Evolutionary conservation across 1,140 invertebrate genomes (phyloP), one percentile per base, ranked within the genome.

Genomic region (Cydia pomonella): DNA sequence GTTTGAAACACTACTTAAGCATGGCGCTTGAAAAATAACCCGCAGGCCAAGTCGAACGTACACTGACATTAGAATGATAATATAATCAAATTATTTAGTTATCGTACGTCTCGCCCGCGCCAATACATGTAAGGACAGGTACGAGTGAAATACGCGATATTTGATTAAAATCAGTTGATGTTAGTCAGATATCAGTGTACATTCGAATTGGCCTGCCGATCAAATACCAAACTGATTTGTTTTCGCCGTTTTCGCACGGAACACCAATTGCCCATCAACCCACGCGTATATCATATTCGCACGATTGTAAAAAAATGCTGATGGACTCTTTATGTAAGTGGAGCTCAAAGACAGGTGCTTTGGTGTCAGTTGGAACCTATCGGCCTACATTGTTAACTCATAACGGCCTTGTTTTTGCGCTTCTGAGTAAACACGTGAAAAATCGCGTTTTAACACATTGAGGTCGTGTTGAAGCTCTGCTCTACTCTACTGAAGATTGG

Each of bases 281-380:
- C 63, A 66, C 63, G 63, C 29, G 16, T 33, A 41, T 38, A 69
- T 69, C 64, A 21, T 9, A 69, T 69, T 69, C 64, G 64, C 27
- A 16, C 10, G 3, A 9, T 38, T 69, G 64, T 69, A 69, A 41
- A 66, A 33, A 69, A 69, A 69, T 33, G 29, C 29, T 38, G 29
- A 66, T 33, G 25, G 63, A 69, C 41, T 69, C 64, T 18, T 69
- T 25, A 41, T 41, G 64, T 38, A 29, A 69, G 16, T 10, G 27
- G 64, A 69, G 64, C 64, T 18, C 29, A 21, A 9, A n/a, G 0
- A 10, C 64, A 69, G 63, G 64, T 38, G 64, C 29, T 1, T 18
- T 38, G 64, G 64, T 69, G 64, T 69, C 64, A 38, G 13, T 50
- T 50, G 16, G 47, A 3, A 6, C 10, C 4, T 50, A n/a, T n/a